These are phyloP conservation scores for Urocyon cinereoargenteus DNA, from an alignment of 2,797 vertebrate genomes.

Conservation along the genomic window DNA sequence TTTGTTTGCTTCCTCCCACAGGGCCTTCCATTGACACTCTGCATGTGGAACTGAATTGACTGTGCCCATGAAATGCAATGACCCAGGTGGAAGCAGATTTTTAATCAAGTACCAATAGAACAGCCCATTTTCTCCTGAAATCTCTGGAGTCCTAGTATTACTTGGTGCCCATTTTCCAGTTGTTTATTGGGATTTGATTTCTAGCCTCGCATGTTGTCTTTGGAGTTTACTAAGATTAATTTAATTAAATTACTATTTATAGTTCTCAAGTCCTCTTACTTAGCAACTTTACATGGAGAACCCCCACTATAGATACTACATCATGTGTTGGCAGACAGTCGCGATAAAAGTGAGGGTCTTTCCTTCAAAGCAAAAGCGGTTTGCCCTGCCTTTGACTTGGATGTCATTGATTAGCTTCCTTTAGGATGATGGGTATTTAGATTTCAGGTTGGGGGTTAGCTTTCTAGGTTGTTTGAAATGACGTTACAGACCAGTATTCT, in stretches of 20 bases:
- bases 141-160: slow-evolving; percentile 45
- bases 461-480: slow-evolving; percentile 51
- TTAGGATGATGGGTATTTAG: neutral
- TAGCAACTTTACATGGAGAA: neutral
- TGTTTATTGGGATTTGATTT: slow-evolving; percentile 66
- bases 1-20: neutral
- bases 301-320: neutral
- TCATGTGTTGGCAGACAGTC: neutral
- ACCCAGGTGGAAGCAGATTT: slow-evolving; percentile 66
- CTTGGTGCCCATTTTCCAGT: slow-evolving; percentile 27
- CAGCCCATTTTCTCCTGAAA: slow-evolving; percentile 47
- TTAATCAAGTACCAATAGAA: slow-evolving; percentile 67
- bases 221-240: slow-evolving; percentile 27
- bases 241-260: slow-evolving; percentile 52
- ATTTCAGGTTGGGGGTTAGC: neutral
- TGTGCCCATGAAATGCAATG: neutral
- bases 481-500: slow-evolving; percentile 1
- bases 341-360: neutral
- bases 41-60: neutral
- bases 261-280: neutral
- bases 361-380: neutral
- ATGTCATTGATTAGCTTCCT: neutral
- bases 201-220: slow-evolving; percentile 36
- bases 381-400: neutral
- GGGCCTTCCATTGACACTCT: neutral